A percentile compares a stretch with the other conserved stretches of the same genome.
Conservation (phyloP, 2,888 invertebrate genomes). For the Platynereis dumerilii region DNA sequence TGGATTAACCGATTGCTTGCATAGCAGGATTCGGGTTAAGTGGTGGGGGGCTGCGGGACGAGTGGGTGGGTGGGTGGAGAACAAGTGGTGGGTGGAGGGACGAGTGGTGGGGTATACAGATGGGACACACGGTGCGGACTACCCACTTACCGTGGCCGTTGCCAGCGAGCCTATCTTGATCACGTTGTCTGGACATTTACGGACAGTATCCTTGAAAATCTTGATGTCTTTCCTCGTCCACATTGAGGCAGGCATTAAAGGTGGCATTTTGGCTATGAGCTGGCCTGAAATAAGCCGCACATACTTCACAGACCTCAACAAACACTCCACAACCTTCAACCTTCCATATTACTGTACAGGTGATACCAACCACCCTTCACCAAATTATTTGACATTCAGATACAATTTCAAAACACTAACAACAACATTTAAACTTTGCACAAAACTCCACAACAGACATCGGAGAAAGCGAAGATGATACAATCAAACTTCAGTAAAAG, state of each 20-base stretch:
- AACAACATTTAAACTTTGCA: too few relatives aligned
- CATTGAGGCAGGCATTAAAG: conserved; percentile 78
- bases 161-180: conserved; percentile 96
- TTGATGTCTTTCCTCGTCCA: conserved; percentile 92
- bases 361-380: too few relatives aligned
- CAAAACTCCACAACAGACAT: too few relatives aligned
- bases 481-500: too few relatives aligned
- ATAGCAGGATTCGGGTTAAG: neutral
- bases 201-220: conserved; percentile 88
- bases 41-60: neutral
- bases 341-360: too few relatives aligned
- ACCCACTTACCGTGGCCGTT: conserved; percentile 82
- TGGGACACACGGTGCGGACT: conserved; percentile 5
- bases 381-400: too few relatives aligned
- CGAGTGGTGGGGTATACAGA: neutral
- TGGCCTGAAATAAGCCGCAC: conserved; percentile 5
- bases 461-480: too few relatives aligned
- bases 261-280: conserved; percentile 41
- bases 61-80: neutral
- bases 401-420: too few relatives aligned
- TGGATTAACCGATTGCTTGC: conserved; percentile 9
- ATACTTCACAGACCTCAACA: neutral
- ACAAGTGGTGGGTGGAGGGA: neutral
- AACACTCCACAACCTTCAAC: too few relatives aligned
- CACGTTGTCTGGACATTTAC: conserved; percentile 82